Conservation (phyloP, 2,888 invertebrate species). For the Esperia sulphurella region DNA sequence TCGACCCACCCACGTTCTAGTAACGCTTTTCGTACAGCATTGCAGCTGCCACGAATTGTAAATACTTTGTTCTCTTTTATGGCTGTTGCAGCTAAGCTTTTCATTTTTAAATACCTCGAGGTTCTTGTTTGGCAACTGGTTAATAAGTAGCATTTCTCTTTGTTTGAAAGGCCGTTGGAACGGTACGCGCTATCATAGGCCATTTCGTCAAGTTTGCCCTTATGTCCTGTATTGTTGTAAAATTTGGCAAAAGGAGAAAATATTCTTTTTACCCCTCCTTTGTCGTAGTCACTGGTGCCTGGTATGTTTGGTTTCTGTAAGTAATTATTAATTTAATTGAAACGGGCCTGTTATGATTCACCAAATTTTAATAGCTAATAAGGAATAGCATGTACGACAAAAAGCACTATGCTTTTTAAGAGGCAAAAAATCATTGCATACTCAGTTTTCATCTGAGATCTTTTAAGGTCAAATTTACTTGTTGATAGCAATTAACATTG, state of each 20-base stretch:
- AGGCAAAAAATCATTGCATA: too few relatives aligned
- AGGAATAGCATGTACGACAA: too few relatives aligned
- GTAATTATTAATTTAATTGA: conserved; percentile 13
- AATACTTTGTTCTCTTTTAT: conserved; percentile 75
- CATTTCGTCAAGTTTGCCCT: conserved; percentile 2
- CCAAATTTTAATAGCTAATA: neutral
- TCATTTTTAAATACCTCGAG: conserved; percentile 48
- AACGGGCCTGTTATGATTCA: neutral
- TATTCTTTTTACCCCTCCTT: conserved; percentile 29
- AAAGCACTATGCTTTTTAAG: too few relatives aligned
- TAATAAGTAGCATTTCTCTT: conserved; percentile 59
- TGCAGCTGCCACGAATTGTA: conserved; percentile 72
- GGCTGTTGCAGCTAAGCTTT: conserved; percentile 67
- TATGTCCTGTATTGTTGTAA: conserved; percentile 13
- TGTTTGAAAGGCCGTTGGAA: conserved; percentile 44
- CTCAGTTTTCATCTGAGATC: too few relatives aligned
- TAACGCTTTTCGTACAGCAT: conserved; percentile 78
- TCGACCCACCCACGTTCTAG: conserved; percentile 85
- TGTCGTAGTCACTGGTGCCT: conserved; percentile 18
- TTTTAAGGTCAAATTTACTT: too few relatives aligned
- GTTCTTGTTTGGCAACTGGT: conserved; percentile 48
- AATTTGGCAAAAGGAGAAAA: conserved; percentile 35
- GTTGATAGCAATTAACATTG: too few relatives aligned
- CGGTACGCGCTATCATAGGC: conserved; percentile 15
- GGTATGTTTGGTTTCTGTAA: conserved; percentile 26